Conservation (phyloP, 2,797 vertebrate genomes). For the Semaprochilodus insignis region DNA sequence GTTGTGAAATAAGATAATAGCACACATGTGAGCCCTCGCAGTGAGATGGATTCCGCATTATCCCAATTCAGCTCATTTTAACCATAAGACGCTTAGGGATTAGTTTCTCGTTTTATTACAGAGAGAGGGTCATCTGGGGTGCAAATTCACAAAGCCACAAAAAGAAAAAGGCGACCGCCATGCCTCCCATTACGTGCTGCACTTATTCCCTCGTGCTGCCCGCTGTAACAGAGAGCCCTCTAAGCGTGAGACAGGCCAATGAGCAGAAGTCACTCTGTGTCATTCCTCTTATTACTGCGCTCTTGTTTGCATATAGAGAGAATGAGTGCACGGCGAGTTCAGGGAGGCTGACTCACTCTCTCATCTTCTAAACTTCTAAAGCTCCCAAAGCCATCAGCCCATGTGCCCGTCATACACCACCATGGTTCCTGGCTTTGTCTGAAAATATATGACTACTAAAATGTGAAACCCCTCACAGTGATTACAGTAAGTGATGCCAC, state of each 20-base stretch:
- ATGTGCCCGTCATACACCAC: background rate
- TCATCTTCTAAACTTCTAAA: background rate
- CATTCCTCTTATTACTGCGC: constrained; percentile 9
- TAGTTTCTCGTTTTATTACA: constrained; percentile 58
- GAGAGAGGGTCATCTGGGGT: constrained; percentile 17
- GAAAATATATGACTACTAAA: background rate
- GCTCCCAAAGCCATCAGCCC: background rate
- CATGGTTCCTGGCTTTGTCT: background rate
- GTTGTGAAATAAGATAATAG: constrained; percentile 56
- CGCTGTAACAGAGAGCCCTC: constrained; percentile 22
- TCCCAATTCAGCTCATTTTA: constrained; percentile 59
- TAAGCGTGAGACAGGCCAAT: constrained; percentile 29
- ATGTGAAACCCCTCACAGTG: background rate
- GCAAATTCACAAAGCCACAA: constrained; percentile 18
- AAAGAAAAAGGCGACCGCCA: constrained; percentile 8
- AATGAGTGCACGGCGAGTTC: constrained; percentile 33
- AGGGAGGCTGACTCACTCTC: constrained; percentile 27
- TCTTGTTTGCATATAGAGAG: constrained; percentile 36
- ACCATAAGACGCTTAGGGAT: constrained; percentile 58
- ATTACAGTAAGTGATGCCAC: background rate
- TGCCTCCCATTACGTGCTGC: constrained; percentile 16
- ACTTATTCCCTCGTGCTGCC: constrained; percentile 5
- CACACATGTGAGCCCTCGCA: constrained; percentile 34
- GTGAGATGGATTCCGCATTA: constrained; percentile 49
- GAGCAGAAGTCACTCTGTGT: constrained; percentile 20